These are phyloP conservation scores for Ametastegia equiseti DNA, from an alignment of 2,888 invertebrate genomes.

Conservation along the genomic window DNA sequence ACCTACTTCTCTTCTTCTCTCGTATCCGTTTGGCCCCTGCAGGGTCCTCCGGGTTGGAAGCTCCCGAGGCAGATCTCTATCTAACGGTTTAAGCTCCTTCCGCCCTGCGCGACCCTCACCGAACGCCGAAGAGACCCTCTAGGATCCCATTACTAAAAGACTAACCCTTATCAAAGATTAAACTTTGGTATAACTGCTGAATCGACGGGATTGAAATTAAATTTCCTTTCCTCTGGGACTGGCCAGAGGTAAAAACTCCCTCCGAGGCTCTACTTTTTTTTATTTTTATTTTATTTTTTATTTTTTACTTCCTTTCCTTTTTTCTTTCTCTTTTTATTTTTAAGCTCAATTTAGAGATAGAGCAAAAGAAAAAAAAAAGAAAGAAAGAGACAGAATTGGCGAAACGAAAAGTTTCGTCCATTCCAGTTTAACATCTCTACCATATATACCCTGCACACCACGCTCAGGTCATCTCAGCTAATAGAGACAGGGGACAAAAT, in stretches of 20 bases:
- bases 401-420: not conserved
- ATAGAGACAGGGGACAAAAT: not conserved
- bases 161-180: slow-evolving; percentile 78
- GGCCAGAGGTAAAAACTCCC: slow-evolving; percentile 14
- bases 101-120: slow-evolving; percentile 56
- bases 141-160: slow-evolving; percentile 76
- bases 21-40: slow-evolving; percentile 14
- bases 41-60: not conserved
- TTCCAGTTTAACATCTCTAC: not conserved
- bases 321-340: not conserved
- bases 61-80: slow-evolving; percentile 75
- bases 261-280: not conserved
- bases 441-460: not conserved
- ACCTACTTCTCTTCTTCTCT: not conserved
- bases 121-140: slow-evolving; percentile 65
- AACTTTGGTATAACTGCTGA: slow-evolving; percentile 79
- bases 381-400: too few relatives aligned
- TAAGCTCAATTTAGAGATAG: not conserved
- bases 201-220: slow-evolving; percentile 80
- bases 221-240: slow-evolving; percentile 74
- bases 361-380: not conserved
- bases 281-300: not conserved
- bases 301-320: not conserved
- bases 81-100: slow-evolving; percentile 74
- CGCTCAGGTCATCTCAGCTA: not conserved